Base-by-base conservation (phyloP, 1,140 invertebrate species). In the Drosophila mojavensis region DNA sequence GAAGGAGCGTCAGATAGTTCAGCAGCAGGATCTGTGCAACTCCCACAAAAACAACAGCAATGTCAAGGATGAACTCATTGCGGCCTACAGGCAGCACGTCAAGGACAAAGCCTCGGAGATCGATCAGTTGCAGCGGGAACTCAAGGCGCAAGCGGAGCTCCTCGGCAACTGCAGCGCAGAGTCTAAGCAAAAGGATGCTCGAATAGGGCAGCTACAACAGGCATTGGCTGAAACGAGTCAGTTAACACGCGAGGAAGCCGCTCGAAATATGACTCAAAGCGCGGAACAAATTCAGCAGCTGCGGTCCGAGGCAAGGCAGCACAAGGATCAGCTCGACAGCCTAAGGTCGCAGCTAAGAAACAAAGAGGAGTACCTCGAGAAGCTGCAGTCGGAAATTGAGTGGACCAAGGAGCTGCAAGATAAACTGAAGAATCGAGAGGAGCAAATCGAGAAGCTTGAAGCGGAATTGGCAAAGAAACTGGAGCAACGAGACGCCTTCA, bases 21-120 rank as follows among this genome's bases (percentile, higher is more conserved):
- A 63, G 24, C 51, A 70, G 5, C 10, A 20, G 0, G 39, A 48
- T 7, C 9, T 63, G 4, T 55, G 61, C n/a, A 39, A n/a, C 1
- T 10, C 41, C 1, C n/a, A 63, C 7, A 47, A 10, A 17, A 70
- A 63, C n/a, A 54, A 55, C 9, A 70, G 67, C 28, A 24, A 28
- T 3, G 15, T 55, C 7, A 54, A 63, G 50, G 67, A 70, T n/a
- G 67, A 70, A 11, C 15, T 63, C 7, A 10, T 70, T 3, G 48
- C n/a, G 10, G 17, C 51, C 0, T 41, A 47, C 10, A 45, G 50
- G 6, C 3, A 1, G 5, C 67, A 63, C 24, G 17, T 53, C 7
- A 26, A 63, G 17, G 10, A 28, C 3, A 53, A 61, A 24, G 4
- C 56, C 9, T 7, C 39, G 9, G 36, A 51, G 28, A 51, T 68